Conservation (phyloP, 2,797 vertebrate genomes). For the Cossypha polioptera region DNA sequence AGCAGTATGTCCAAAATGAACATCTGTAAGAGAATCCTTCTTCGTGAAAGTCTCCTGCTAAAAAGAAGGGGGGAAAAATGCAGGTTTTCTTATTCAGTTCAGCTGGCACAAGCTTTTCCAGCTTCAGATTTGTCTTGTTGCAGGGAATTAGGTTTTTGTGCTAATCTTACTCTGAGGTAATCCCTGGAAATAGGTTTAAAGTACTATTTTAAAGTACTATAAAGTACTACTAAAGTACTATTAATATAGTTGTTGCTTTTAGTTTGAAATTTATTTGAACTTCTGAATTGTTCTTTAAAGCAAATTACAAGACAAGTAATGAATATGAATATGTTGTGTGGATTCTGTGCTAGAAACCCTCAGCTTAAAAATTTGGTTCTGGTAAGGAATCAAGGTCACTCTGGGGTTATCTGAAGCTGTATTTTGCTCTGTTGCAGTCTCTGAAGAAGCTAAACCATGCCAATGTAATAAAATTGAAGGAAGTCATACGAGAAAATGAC, state of each 20-base stretch:
- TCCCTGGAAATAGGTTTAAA: not conserved
- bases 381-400: not conserved
- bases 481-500: conserved; percentile 97
- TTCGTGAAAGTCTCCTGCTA: not conserved
- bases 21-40: not conserved
- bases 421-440: conserved; percentile 80
- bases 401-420: not conserved
- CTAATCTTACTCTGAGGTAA: conserved; percentile 1
- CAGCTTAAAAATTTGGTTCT: not conserved
- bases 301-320: not conserved
- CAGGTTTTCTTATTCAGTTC: not conserved
- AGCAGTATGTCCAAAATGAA: not conserved
- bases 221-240: not conserved
- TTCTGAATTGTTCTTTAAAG: not conserved
- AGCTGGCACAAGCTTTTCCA: not conserved
- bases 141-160: conserved; percentile 10
- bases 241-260: not conserved
- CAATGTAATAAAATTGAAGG: conserved; percentile 96
- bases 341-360: not conserved
- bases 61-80: not conserved
- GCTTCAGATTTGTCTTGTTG: not conserved
- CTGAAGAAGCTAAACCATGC: conserved; percentile 98
- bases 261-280: not conserved
- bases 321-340: not conserved
- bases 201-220: not conserved